Base-by-base conservation (phyloP, 2,113 vertebrate genomes). In the Gasterosteus aculeatus region DNA sequence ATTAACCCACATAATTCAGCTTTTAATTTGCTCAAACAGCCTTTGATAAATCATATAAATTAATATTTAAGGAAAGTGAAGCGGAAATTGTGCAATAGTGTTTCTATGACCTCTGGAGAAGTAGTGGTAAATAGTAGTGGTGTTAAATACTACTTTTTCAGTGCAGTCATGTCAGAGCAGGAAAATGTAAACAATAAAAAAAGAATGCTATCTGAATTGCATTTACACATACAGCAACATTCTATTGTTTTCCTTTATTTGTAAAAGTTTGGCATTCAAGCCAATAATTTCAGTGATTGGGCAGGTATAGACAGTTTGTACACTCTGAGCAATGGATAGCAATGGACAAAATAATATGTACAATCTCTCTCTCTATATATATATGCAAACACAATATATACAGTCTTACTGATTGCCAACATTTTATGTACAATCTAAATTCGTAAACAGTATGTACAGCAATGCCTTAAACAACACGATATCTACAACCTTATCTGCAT, bases 221-320 rank as follows among this genome's bases (percentile, higher is more conserved):
- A 38, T 22, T 38, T 7, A 29, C 22, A 56, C 31, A 65, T 46
- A 26, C 26, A 6, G 10, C 16, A 38, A 15, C 26, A 39, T 5
- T 82, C 44, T 0, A 0, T 80, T 51, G 0, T 74, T 71, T 85
- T 81, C 5, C 71, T 90, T 91, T 89, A 92, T 93, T 91, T 87
- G 86, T 72, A 92, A 92, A 93, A 91, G 67, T 75, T 87, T 89
- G 86, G 87, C 86, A 82, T 83, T 80, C 65, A 69, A 76, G 85
- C 83, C 91, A 89, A 78, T 82, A 44, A 74, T 60, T 78, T 70
- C 39, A 84, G 49, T 78, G 62, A 72, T 77, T 86, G 82, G 78
- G 84, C 59, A 80, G 70, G 35, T 90, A 87, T 85, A 83, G 79
- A 91, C 81, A 88, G 35, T 87, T 87, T 92, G 60, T 92, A 90